Percentiles rank a stretch among this genome's conserved stretches.
Conservation (phyloP, 2,797 vertebrate genomes). For the Enteromius afrohamiltoni region DNA sequence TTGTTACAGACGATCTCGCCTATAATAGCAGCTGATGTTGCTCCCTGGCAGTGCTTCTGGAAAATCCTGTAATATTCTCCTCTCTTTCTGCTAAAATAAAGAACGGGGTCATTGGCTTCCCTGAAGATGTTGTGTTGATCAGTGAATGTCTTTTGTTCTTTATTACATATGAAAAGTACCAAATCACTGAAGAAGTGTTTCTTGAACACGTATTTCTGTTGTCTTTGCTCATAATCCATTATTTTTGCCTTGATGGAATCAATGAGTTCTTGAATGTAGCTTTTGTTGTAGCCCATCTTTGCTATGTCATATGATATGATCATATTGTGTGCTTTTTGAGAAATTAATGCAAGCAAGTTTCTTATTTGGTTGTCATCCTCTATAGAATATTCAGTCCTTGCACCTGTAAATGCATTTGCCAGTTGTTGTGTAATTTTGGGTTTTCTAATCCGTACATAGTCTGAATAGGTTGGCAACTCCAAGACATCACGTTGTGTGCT, state of each 20-base stretch:
- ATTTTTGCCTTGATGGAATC: accelerated
- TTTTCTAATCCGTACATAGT: no score
- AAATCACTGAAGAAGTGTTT: neutral
- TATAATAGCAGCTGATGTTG: neutral
- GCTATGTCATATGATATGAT: neutral
- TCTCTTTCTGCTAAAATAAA: neutral
- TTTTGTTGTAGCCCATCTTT: neutral
- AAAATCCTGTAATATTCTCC: neutral
- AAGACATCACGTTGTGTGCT: no score
- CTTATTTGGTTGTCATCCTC: neutral
- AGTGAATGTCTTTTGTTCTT: neutral
- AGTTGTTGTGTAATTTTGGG: no score
- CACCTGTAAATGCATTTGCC: no score
- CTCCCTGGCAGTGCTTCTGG: neutral
- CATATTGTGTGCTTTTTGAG: accelerated
- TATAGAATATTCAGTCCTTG: no score
- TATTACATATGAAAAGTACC: neutral
- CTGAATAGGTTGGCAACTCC: no score
- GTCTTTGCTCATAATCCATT: neutral
- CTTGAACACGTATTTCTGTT: neutral
- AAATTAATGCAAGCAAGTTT: neutral
- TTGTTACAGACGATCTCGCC: neutral
- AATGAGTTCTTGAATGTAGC: neutral
- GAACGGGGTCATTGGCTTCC: neutral
- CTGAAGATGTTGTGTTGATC: neutral